Conservation (phyloP, 1,140 invertebrate genomes). For the Monochamus saltuarius region DNA sequence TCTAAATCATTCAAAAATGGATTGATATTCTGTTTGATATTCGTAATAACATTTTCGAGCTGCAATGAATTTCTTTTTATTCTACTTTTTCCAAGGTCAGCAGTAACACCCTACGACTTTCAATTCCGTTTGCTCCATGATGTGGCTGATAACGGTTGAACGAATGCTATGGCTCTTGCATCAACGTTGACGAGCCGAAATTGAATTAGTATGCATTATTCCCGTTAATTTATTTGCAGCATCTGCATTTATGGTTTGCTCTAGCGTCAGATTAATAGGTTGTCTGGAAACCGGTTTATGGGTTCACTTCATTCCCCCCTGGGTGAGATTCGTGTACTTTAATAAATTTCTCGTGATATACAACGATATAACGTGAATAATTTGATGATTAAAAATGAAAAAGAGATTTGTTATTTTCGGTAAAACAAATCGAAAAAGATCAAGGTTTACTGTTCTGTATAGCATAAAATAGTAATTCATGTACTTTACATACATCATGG, state of each 20-base stretch:
- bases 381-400: slow-evolving; percentile 35
- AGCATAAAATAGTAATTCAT: slow-evolving; percentile 39
- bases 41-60: slow-evolving; percentile 24
- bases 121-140: slow-evolving; percentile 16
- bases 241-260: slow-evolving; percentile 47
- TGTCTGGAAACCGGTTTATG: slow-evolving; percentile 38
- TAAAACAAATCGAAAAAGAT: slow-evolving; percentile 27
- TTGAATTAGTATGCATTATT: slow-evolving; percentile 33
- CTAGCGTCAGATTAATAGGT: slow-evolving; percentile 40
- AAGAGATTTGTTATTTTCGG: slow-evolving; percentile 34
- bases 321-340: slow-evolving; percentile 40
- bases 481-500: slow-evolving; percentile 43
- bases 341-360: slow-evolving; percentile 31
- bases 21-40: slow-evolving; percentile 29
- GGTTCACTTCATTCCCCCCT: slow-evolving; percentile 33
- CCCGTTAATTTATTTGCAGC: slow-evolving; percentile 41
- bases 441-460: slow-evolving; percentile 37
- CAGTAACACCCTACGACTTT: slow-evolving; percentile 21
- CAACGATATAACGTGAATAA: slow-evolving; percentile 32
- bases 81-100: slow-evolving; percentile 13
- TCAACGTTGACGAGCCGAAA: slow-evolving; percentile 29
- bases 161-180: slow-evolving; percentile 27
- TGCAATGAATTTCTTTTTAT: slow-evolving; percentile 10
- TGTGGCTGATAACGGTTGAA: slow-evolving; percentile 30
- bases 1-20: slow-evolving; percentile 30